A percentile compares a stretch with the other conserved stretches of the same genome.
Evolutionary conservation across 2,888 invertebrate genomes (phyloP).

Genomic region (Schrankia costaestrigalis): DNA sequence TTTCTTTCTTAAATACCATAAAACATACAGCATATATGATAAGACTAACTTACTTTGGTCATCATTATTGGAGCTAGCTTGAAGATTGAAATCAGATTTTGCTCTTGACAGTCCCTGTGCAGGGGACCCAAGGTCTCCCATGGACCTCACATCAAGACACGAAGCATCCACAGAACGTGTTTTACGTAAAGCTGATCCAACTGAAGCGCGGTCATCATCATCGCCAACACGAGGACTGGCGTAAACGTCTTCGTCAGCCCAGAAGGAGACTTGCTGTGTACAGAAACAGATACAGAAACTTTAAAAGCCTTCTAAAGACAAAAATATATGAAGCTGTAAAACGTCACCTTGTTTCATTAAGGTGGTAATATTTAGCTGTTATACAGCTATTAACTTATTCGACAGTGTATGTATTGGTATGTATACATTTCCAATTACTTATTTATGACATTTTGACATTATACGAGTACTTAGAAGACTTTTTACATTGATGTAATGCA

Average conservation of each 20-base stretch:
- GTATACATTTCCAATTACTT: slow-evolving; percentile 14
- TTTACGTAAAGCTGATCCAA: slow-evolving; percentile 90
- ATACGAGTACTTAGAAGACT: too few relatives aligned
- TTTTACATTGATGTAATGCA: slow-evolving; percentile 45
- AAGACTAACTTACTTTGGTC: slow-evolving; percentile 82
- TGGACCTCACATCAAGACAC: slow-evolving; percentile 89
- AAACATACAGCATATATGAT: background rate
- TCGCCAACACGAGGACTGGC: slow-evolving; percentile 83
- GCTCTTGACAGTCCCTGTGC: slow-evolving; percentile 87
- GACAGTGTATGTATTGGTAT: too few relatives aligned
- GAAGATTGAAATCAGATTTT: slow-evolving; percentile 93
- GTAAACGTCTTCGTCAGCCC: slow-evolving; percentile 88
- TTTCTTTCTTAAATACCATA: background rate
- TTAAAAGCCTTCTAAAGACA: background rate
- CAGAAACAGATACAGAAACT: slow-evolving; percentile 4
- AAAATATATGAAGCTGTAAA: too few relatives aligned
- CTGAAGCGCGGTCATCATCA: slow-evolving; percentile 86
- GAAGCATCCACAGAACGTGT: slow-evolving; percentile 94
- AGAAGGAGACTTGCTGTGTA: slow-evolving; percentile 87
- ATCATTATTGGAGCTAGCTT: slow-evolving; percentile 85
- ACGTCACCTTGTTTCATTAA: too few relatives aligned
- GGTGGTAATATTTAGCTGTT: too few relatives aligned
- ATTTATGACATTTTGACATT: slow-evolving; percentile 21
- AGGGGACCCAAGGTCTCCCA: slow-evolving; percentile 83
- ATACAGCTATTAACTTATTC: slow-evolving; percentile 15